Conservation (phyloP, 2,888 invertebrate genomes). For the Thera obeliscata region DNA sequence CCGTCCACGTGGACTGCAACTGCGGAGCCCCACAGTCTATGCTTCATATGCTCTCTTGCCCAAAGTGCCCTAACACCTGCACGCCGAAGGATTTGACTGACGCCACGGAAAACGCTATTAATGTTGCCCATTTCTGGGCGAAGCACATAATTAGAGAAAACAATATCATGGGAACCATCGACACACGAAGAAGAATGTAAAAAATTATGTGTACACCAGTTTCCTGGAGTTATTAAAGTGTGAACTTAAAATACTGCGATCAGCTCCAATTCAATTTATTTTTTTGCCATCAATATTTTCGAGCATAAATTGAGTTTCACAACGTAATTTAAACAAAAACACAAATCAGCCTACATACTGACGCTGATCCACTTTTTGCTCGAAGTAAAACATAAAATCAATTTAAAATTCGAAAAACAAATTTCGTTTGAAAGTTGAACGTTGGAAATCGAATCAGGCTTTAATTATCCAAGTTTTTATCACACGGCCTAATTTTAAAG, state of each 20-base stretch:
- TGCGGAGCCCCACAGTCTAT: no score
- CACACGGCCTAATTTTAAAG: constrained; percentile 38
- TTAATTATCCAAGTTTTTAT: constrained; percentile 45
- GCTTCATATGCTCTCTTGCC: no score
- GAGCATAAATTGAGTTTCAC: constrained; percentile 21
- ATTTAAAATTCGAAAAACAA: constrained; percentile 34
- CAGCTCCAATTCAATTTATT: constrained; percentile 21
- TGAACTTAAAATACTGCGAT: constrained; percentile 1
- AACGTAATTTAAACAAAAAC: constrained; percentile 31
- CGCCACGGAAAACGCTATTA: no score
- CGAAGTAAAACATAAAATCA: constrained; percentile 30
- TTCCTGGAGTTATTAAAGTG: not conserved
- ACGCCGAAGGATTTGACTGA: no score
- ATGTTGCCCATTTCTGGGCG: no score
- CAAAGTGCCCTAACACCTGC: no score
- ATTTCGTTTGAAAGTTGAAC: constrained; percentile 34
- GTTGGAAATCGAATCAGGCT: constrained; percentile 39
- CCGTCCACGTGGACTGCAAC: no score
- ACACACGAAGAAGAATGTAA: no score
- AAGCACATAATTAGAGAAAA: no score
- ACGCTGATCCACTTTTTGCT: constrained; percentile 16
- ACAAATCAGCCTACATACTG: constrained; percentile 13
- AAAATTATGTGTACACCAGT: not conserved
- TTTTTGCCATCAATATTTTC: constrained; percentile 24
- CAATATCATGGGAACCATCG: no score